phyloP scores from a whole-genome alignment of 2,888 invertebrate species.

The Hydriomena furcata region DNA sequence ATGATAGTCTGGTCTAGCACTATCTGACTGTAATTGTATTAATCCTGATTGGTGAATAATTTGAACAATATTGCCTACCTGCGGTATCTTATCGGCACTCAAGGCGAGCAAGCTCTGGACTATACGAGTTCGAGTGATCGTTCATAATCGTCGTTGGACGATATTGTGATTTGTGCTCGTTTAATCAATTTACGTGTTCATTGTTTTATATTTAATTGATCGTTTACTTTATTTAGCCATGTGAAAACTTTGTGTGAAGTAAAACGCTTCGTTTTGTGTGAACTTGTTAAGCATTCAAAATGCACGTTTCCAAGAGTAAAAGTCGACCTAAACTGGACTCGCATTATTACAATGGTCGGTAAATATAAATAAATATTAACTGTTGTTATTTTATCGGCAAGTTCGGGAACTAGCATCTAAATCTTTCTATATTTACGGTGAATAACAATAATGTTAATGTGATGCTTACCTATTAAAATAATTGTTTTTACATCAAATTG shows the following conservation, averaged over 20 bases:
- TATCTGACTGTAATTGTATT: slow-evolving; percentile 29
- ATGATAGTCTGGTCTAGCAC: slow-evolving; percentile 57
- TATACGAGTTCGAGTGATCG: slow-evolving; percentile 54
- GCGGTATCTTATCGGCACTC: slow-evolving; percentile 66
- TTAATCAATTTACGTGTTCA: slow-evolving; percentile 45
- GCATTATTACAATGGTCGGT: slow-evolving; percentile 28
- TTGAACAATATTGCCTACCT: slow-evolving; percentile 44
- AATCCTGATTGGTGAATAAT: slow-evolving; percentile 48
- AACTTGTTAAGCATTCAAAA: slow-evolving; percentile 16
- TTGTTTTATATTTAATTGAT: slow-evolving; percentile 46
- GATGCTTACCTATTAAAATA: too few relatives aligned
- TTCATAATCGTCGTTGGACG: slow-evolving; percentile 53
- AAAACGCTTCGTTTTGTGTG: slow-evolving; percentile 23
- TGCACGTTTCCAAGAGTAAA: slow-evolving; percentile 26
- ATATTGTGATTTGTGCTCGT: slow-evolving; percentile 50
- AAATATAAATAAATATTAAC: slow-evolving; percentile 2
- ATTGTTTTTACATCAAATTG: too few relatives aligned
- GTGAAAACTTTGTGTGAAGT: slow-evolving; percentile 25
- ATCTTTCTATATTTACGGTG: too few relatives aligned
- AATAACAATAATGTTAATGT: too few relatives aligned
- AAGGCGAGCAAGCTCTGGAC: slow-evolving; percentile 44
- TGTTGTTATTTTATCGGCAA: too few relatives aligned
- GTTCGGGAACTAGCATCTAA: too few relatives aligned
- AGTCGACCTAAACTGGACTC: slow-evolving; percentile 17
- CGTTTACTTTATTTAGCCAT: slow-evolving; percentile 31